Evolutionary conservation across 2,113 vertebrate genomes (phyloP).

Genomic region (Martes martes): DNA sequence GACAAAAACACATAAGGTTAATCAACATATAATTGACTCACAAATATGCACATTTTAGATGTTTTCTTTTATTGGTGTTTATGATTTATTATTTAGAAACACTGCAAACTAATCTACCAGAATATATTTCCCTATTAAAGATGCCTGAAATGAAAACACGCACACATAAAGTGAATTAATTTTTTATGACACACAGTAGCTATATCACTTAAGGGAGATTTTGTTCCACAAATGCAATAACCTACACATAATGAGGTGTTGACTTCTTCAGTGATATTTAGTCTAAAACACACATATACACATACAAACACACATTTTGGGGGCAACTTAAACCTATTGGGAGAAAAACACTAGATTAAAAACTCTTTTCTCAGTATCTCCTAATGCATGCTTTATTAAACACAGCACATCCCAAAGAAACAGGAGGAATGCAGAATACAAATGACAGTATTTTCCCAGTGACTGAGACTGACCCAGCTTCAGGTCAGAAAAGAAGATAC

Average conservation of each 20-base stretch:
- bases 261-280: constrained; percentile 30
- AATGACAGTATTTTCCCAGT: constrained; percentile 38
- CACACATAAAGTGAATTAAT: constrained; percentile 28
- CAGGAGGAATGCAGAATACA: constrained; percentile 35
- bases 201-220: constrained; percentile 52
- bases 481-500: constrained; percentile 10
- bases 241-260: constrained; percentile 21
- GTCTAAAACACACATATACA: not conserved
- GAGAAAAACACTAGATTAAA: constrained; percentile 49
- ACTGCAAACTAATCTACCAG: constrained; percentile 24
- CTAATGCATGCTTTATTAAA: constrained; percentile 48
- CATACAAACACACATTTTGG: not conserved
- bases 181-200: constrained; percentile 45
- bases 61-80: constrained; percentile 48
- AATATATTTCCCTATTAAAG: constrained; percentile 56
- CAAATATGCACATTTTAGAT: constrained; percentile 43
- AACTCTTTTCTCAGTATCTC: not conserved
- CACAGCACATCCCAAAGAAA: constrained; percentile 26
- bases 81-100: constrained; percentile 60
- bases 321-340: constrained; percentile 9
- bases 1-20: constrained; percentile 54
- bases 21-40: constrained; percentile 44
- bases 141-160: not conserved
- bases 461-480: not conserved
- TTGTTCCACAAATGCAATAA: constrained; percentile 48